phyloP scores from a whole-genome alignment of 2,888 invertebrate genomes.

The Creontiades dilutus region DNA sequence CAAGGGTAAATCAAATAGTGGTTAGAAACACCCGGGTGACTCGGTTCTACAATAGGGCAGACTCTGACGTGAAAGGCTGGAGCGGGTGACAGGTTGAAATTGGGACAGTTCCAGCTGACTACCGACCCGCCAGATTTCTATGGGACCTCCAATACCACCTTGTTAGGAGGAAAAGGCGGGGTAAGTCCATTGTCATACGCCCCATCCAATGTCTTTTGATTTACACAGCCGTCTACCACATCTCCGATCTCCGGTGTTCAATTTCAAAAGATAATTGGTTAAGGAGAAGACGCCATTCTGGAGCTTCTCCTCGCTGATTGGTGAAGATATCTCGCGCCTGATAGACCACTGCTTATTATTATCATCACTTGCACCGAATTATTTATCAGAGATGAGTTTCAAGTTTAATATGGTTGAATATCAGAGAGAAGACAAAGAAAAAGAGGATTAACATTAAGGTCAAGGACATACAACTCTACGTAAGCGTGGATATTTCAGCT shows the following conservation, averaged over 20 bases:
- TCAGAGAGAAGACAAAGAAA: too few relatives aligned
- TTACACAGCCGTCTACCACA: background rate
- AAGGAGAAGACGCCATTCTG: too few relatives aligned
- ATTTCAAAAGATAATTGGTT: background rate
- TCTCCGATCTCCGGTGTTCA: background rate
- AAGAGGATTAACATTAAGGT: too few relatives aligned
- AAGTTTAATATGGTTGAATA: too few relatives aligned
- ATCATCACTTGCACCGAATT: too few relatives aligned
- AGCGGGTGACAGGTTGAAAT: conserved; percentile 17
- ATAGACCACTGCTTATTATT: too few relatives aligned
- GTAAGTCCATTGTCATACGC: background rate
- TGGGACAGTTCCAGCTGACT: conserved; percentile 27
- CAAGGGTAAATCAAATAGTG: background rate
- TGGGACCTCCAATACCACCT: conserved; percentile 12
- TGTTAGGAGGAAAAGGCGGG: conserved; percentile 2
- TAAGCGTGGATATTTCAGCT: too few relatives aligned
- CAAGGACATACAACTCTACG: too few relatives aligned
- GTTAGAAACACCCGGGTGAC: background rate
- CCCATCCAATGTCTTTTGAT: background rate
- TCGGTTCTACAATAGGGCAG: background rate
- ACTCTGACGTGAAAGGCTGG: conserved; percentile 4
- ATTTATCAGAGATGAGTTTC: too few relatives aligned
- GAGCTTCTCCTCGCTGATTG: too few relatives aligned
- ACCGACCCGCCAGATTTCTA: conserved; percentile 24
- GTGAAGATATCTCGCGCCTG: too few relatives aligned